Evolutionary conservation across 2,888 invertebrate genomes (phyloP), one percentile per base, ranked within the genome.

Genomic region (Lasius platythorax): DNA sequence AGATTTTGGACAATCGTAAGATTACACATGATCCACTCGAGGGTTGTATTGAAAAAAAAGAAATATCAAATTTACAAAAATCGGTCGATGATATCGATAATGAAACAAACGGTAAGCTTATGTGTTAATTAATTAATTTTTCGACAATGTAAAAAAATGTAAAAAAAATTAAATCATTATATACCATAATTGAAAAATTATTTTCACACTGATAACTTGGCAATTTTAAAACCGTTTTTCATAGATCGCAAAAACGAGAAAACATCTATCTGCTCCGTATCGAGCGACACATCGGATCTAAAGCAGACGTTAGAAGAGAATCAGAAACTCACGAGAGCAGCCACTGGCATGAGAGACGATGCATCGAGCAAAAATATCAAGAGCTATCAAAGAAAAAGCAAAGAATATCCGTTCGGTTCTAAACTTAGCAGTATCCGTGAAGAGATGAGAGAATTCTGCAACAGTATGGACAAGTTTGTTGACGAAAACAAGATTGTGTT

Each of bases 401-500:
- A 82, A 11, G 46, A 66, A 0, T 56, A 85, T 64, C 67, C 78
- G 1, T 68, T 92, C 11, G 83, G 82, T 23, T 75, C 66, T 28
- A 88, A 89, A 70, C 56, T 92, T 67, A 90, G 76, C 70, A 90
- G 90, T 46, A 92, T 93, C 43, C 91, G 92, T 11, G 86, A 87
- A 28, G 92, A 90, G 6, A 93, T 93, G 91, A 89, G 87, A 53
- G 86, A 86, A 1, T 93, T 92, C 75, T 91, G 90, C 76, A 66
- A 67, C 0, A 86, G 75, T 28, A 90, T 93, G 84, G 87, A 87
- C 23, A 90, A 89, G 83, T 93, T 93, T 67, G 85, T 89, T 12
- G 85, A 84, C 28, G 88, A 92, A 15, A 92, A 91, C 73, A 90
- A 84, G 3, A 91, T 93, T n/a, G 72, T 90, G 4, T 90, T 90